phyloP scores from a whole-genome alignment of 2,797 vertebrate species.

The Phoxinus dragarum region DNA sequence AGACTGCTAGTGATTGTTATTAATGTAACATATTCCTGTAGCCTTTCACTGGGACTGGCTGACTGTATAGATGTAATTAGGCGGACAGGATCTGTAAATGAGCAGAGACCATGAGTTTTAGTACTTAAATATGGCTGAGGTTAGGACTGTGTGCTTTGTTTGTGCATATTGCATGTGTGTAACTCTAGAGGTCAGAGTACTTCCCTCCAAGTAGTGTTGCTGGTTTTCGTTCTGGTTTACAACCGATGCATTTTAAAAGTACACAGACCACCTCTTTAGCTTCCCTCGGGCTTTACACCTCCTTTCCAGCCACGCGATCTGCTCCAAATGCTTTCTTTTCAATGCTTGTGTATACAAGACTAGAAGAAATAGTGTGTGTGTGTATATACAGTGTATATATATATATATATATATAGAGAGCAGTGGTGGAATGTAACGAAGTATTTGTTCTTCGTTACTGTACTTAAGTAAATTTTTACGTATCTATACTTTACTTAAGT shows the following conservation, averaged over 20 bases:
- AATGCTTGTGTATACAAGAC: background rate
- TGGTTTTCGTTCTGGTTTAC: conserved; percentile 14
- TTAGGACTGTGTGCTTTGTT: background rate
- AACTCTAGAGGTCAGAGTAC: conserved; percentile 28
- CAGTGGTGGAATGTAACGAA: too few relatives aligned
- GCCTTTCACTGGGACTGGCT: conserved; percentile 28
- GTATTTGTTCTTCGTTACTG: too few relatives aligned
- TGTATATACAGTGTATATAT: too few relatives aligned
- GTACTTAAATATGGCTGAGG: conserved; percentile 3
- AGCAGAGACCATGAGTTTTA: conserved; percentile 21
- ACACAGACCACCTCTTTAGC: conserved; percentile 63
- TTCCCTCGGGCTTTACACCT: conserved; percentile 64
- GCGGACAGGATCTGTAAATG: conserved; percentile 38
- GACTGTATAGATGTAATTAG: conserved; percentile 26
- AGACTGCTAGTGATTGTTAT: conserved; percentile 42
- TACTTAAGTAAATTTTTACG: too few relatives aligned
- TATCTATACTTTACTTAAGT: too few relatives aligned
- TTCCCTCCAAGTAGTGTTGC: conserved; percentile 1
- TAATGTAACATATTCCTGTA: conserved; percentile 31
- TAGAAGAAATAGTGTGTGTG: background rate
- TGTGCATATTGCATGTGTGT: conserved; percentile 21
- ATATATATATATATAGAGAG: too few relatives aligned
- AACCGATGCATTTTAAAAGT: conserved; percentile 20
- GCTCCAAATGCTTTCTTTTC: too few relatives aligned
- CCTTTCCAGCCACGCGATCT: conserved; percentile 65